Base-by-base conservation (phyloP, 1,140 invertebrate species). In the Zaprionus gabonicus region DNA sequence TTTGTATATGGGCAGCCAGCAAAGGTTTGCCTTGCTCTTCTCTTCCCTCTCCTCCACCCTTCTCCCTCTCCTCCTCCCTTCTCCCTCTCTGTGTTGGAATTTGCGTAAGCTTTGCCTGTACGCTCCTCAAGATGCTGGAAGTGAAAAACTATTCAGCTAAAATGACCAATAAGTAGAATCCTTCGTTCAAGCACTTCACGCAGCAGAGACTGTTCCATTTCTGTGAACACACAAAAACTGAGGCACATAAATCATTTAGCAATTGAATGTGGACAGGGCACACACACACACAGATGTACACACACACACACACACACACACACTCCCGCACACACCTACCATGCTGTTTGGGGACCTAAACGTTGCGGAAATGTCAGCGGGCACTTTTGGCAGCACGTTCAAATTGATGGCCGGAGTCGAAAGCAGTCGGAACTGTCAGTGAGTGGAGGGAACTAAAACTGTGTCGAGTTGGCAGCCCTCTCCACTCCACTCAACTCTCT, bases 161-260 rank as follows among this genome's bases (percentile, higher is more conserved):
- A 57, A 60, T 69, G 44, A 60, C 31, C 51, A 38, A 59, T 67
- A 60, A 62, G 49, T 68, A 63, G 59, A 60, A 53, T 57, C 46
- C 12, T 49, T 31, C 36, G 31, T 27, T 20, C 17, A 3, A 41
- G 17, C 25, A 25, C 41, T 49, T 27, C 28, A 51, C 28, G 17
- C 17, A 60, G 71, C 57, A 56, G 41, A 34, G 58, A 67, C 60
- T 58, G 10, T 44, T 58, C 17, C 36, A 12, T n/a, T 46, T 46
- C 17, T 23, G 51, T 15, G 23, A 1, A 23, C 53, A 17, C 53
- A 17, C 15, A 68, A 75, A 81, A 88, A 80, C 80, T 76, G 60
- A 75, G 56, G 69, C 72, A 77, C 66, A 91, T 91, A 91, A 91
- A 91, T 91, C 90, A 91, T 80, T 90, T 86, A 71, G 80, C 71